These are phyloP conservation scores for Pachycephus smyrnensis DNA, from an alignment of 2,888 invertebrate species.

Conservation along the genomic window DNA sequence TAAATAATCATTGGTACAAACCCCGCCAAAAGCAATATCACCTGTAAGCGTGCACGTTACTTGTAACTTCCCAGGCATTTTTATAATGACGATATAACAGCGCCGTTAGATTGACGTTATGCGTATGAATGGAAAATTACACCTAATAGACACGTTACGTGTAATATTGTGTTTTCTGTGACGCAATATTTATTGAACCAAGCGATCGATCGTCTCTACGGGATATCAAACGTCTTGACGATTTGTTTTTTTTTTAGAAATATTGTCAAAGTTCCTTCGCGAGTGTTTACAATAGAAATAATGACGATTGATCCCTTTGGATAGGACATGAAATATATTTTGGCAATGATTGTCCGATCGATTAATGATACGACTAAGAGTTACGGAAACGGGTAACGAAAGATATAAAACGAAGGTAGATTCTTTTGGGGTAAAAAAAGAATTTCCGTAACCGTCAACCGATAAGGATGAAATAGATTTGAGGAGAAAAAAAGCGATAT, in stretches of 20 bases:
- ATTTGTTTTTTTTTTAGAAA: background rate
- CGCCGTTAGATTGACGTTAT: background rate
- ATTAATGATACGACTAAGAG: background rate
- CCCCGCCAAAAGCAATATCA: background rate
- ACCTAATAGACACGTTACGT: background rate
- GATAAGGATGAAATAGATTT: background rate
- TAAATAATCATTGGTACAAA: background rate
- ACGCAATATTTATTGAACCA: background rate
- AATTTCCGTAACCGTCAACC: background rate
- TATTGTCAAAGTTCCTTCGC: background rate
- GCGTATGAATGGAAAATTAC: background rate
- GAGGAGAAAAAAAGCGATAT: background rate
- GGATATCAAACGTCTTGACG: background rate
- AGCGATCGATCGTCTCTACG: background rate
- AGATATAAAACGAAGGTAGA: background rate
- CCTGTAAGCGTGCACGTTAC: background rate
- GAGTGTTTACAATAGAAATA: background rate
- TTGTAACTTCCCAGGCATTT: background rate
- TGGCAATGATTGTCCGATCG: background rate
- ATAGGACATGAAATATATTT: background rate
- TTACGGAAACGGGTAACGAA: background rate
- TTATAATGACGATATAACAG: background rate
- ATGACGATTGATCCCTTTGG: background rate
- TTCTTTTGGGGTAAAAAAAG: background rate
- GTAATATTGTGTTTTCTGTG: background rate